Conservation (phyloP, 2,888 invertebrate genomes). For the Xylocampa areola region DNA sequence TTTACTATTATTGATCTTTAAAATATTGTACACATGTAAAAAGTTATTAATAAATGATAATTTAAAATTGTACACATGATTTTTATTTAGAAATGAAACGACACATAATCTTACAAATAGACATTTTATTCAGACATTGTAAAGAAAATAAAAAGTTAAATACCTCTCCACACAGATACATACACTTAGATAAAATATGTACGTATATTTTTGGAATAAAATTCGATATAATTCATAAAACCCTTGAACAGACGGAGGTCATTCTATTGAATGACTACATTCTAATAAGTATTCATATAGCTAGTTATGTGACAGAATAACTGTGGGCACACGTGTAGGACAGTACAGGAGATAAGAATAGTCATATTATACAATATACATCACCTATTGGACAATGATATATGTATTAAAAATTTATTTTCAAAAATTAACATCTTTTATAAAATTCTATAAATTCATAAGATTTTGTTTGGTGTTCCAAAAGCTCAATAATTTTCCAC, state of each 20-base stretch:
- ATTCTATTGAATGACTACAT: slow-evolving; percentile 66
- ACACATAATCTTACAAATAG: slow-evolving; percentile 78
- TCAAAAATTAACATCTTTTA: slow-evolving; percentile 57
- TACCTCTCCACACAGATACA: slow-evolving; percentile 81
- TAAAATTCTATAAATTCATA: slow-evolving; percentile 80
- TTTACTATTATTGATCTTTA: slow-evolving; percentile 54
- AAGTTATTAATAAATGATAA: slow-evolving; percentile 58
- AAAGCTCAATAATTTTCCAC: slow-evolving; percentile 72
- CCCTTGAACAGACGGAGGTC: slow-evolving; percentile 69
- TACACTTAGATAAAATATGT: slow-evolving; percentile 84
- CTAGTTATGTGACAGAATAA: slow-evolving; percentile 61
- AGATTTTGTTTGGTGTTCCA: slow-evolving; percentile 82
- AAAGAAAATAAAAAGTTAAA: slow-evolving; percentile 86
- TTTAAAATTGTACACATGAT: slow-evolving; percentile 63
- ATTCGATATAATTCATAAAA: slow-evolving; percentile 81
- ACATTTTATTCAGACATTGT: slow-evolving; percentile 88
- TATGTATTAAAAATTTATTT: slow-evolving; percentile 44
- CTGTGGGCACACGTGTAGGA: slow-evolving; percentile 66
- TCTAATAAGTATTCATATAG: slow-evolving; percentile 59
- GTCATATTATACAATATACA: slow-evolving; percentile 63
- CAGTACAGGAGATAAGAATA: slow-evolving; percentile 58
- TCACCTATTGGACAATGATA: slow-evolving; percentile 49
- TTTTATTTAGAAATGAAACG: slow-evolving; percentile 76
- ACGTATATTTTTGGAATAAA: slow-evolving; percentile 84
- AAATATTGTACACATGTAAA: slow-evolving; percentile 61